Evolutionary conservation across 2,797 vertebrate species (phyloP).

Genomic region (Capromys pilorides): DNA sequence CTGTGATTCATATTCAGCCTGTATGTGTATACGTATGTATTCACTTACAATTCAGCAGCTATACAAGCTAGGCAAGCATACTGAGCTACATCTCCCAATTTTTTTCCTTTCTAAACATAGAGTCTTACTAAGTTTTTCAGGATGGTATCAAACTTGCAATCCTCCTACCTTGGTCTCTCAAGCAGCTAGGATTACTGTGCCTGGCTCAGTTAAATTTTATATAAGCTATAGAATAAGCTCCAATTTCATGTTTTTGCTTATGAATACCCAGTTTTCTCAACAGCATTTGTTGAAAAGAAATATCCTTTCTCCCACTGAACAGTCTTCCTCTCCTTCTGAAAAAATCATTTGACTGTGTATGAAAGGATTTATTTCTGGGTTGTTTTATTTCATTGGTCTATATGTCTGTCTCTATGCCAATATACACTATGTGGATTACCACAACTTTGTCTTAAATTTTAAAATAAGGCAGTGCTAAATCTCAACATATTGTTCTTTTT

Average conservation of each 20-base stretch:
- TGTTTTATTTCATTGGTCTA: not conserved
- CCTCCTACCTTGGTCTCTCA: not conserved
- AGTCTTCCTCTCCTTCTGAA: not conserved
- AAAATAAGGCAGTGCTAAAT: not conserved
- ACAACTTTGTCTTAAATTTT: not conserved
- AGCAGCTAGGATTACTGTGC: not conserved
- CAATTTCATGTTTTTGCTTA: not conserved
- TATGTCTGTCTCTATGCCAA: not conserved
- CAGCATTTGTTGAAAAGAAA: not conserved
- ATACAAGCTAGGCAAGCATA: not conserved
- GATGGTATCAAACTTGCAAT: not conserved
- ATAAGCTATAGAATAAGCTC: not conserved
- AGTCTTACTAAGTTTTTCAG: not conserved
- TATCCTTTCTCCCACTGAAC: not conserved
- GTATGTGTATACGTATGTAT: too few species aligned
- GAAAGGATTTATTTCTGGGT: not conserved
- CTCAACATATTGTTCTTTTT: not conserved
- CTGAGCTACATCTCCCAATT: not conserved
- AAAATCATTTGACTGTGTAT: not conserved
- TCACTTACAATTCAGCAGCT: not conserved
- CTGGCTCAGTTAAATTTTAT: not conserved
- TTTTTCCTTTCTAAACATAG: not conserved
- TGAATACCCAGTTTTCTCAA: not conserved
- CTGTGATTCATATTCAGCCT: not conserved
- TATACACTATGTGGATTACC: not conserved